Evolutionary conservation across 1,140 invertebrate species (phyloP), one percentile per base, ranked within the genome.

Genomic region (Drosophila repleta): DNA sequence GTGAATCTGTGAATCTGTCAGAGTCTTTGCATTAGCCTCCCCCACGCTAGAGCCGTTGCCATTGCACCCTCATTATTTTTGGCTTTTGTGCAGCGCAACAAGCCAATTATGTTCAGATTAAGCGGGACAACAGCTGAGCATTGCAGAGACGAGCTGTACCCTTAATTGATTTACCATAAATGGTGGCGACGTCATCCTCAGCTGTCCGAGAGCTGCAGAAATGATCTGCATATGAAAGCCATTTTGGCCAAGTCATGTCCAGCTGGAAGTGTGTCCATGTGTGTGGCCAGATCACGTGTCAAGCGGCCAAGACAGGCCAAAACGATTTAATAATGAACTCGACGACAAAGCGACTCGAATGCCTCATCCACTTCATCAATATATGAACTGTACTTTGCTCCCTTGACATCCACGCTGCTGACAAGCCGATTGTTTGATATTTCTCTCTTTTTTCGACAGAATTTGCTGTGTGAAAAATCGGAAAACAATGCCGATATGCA

Each of bases 281-380:
- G 65, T 66, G 75, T 79, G 81, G 77, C 71, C 70, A 76, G 68
- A 65, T 87, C 82, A 87, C 82, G 82, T 87, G 83, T 88, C 78
- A 77, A 74, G 45, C 41, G 62, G 55, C 72, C 62, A 32, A 61
- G 51, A 35, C 49, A 51, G 18, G 26, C 53, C 63, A 71, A 85
- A 84, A 87, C 83, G 68, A 87, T 87, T 88, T 87, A 87, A 87
- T 87, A 88, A 87, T 87, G 83, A 87, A 87, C 83, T 87, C 76
- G 73, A 74, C 67, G 57, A 82, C 79, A 83, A 79, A 69, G 63
- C 37, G 41, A 32, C 37, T 65, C 63, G 37, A 66, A 67, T 80
- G 61, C 72, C 45, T 74, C 58, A 60, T 35, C 26, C 24, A 52
- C 46, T 48, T 21, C 21, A 48, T 26, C 20, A 48, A 10, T 21